Conservation (phyloP, 1,140 invertebrate species). For the Bathynomus jamesi region DNA sequence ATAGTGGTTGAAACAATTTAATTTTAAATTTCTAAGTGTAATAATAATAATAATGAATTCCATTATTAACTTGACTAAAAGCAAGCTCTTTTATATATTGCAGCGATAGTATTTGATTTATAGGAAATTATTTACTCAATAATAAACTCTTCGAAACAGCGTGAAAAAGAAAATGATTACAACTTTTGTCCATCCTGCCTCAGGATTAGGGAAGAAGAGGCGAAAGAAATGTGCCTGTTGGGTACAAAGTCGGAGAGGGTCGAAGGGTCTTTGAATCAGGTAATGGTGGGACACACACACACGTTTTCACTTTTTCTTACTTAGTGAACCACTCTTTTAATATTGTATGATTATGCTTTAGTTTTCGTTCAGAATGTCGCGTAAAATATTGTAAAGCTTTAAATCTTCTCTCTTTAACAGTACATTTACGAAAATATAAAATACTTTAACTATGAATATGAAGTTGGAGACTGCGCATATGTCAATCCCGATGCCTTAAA, state of each 20-base stretch:
- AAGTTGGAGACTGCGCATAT: slow-evolving; percentile 63
- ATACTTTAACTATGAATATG: slow-evolving; percentile 53
- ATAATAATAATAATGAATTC: no score
- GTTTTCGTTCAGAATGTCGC: not conserved
- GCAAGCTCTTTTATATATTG: no score
- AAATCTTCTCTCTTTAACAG: slow-evolving; percentile 21
- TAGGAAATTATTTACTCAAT: no score
- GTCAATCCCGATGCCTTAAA: slow-evolving; percentile 58
- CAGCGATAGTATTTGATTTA: no score
- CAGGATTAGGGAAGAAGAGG: slow-evolving; percentile 41
- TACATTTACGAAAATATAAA: slow-evolving; percentile 39
- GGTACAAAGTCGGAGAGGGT: slow-evolving; percentile 40
- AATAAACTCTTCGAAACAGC: not conserved
- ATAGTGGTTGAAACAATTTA: no score
- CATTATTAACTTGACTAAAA: no score
- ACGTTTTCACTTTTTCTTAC: not conserved
- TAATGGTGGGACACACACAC: slow-evolving; percentile 20
- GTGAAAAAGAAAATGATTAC: slow-evolving; percentile 24
- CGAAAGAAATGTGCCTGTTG: slow-evolving; percentile 38
- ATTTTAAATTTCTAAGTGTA: no score
- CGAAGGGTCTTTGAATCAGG: slow-evolving; percentile 25
- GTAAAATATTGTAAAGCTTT: no score
- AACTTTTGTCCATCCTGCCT: slow-evolving; percentile 45
- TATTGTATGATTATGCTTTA: no score
- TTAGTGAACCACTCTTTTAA: not conserved